phyloP scores from a whole-genome alignment of 2,113 vertebrate genomes.

The Noctilio leporinus region DNA sequence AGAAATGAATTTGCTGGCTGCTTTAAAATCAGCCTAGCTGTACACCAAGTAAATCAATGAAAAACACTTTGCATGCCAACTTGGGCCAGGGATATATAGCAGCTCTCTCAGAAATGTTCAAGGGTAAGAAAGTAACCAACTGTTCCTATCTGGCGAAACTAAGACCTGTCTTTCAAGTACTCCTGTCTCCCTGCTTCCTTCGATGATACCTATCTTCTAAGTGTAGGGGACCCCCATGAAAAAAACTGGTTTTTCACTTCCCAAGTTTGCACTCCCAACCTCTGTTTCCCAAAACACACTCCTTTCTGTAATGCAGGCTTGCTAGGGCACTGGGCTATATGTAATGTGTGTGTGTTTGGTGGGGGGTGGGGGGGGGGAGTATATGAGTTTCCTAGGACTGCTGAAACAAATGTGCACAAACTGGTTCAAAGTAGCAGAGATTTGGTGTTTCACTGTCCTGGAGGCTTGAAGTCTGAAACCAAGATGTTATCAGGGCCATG shows the following conservation, averaged over 20 bases:
- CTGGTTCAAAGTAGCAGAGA: neutral
- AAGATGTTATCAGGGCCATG: neutral
- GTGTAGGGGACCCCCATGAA: neutral
- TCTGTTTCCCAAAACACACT: neutral
- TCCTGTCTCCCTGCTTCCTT: neutral
- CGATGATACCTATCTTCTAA: neutral
- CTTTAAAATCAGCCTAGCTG: constrained; percentile 47
- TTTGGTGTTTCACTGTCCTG: neutral
- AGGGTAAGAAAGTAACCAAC: neutral
- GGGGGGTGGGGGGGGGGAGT: rapidly evolving
- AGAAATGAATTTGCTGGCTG: constrained; percentile 53
- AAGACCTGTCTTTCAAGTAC: neutral
- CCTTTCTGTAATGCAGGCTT: neutral
- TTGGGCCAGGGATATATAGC: neutral
- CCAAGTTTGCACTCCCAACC: neutral
- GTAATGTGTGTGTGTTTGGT: neutral
- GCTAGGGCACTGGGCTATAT: neutral
- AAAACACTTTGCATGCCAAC: constrained; percentile 13
- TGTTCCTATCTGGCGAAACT: neutral
- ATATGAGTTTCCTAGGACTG: neutral
- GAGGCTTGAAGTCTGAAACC: neutral
- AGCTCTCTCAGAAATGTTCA: neutral
- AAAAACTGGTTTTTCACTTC: neutral
- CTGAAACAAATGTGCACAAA: neutral
- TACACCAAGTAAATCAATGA: constrained; percentile 43